Evolutionary conservation across 2,888 invertebrate genomes (phyloP).

Genomic region (Phengaris alcon): DNA sequence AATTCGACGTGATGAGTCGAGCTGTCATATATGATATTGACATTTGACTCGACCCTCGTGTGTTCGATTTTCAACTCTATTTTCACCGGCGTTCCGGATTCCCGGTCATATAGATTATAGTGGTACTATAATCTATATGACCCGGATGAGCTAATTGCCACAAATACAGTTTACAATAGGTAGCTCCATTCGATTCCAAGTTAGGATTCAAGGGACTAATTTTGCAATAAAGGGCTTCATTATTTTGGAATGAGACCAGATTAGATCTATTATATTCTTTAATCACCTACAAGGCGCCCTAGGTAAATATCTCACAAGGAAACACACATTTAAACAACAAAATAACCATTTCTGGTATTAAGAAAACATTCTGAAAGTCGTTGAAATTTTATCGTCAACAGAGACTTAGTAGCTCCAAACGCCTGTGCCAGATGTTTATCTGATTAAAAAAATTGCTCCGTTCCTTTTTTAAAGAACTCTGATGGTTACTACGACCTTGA

Average conservation of each 20-base stretch:
- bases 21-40: no score
- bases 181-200: not conserved
- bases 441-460: slow-evolving; percentile 43
- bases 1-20: no score
- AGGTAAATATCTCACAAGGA: slow-evolving; percentile 35
- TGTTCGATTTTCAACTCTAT: no score
- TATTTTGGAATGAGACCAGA: not conserved
- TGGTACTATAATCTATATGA: no score
- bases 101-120: no score
- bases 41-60: no score
- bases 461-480: slow-evolving; percentile 44
- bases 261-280: slow-evolving; percentile 36
- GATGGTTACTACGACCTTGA: slow-evolving; percentile 66
- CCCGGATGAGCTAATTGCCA: no score
- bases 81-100: no score
- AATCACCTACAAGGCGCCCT: slow-evolving; percentile 34
- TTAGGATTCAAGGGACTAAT: not conserved
- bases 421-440: slow-evolving; percentile 57
- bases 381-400: slow-evolving; percentile 52
- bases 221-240: slow-evolving; percentile 19
- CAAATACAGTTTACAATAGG: no score
- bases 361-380: slow-evolving; percentile 43
- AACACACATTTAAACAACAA: slow-evolving; percentile 46
- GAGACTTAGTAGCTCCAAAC: slow-evolving; percentile 45
- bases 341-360: slow-evolving; percentile 47